These are phyloP conservation scores for Styela clava DNA, from an alignment of 23 tunicate genomes.

Conservation along the genomic window DNA sequence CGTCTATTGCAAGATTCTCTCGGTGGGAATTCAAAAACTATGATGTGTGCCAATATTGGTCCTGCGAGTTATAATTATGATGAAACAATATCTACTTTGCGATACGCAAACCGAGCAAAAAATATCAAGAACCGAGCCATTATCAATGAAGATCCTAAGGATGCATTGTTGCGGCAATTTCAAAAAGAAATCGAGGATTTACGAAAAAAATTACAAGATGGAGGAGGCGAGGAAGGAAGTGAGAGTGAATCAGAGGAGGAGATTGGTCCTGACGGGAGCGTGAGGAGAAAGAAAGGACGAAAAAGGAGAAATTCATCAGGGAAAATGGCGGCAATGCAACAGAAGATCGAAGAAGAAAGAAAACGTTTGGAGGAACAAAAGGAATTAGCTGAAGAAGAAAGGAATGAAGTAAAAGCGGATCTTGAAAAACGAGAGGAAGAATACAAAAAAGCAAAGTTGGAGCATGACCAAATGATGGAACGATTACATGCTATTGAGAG, in stretches of 20 bases:
- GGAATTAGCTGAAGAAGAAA: conserved; percentile 94
- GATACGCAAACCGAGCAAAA: conserved; percentile 98
- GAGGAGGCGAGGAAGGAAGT: conserved; percentile 41
- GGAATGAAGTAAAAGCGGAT: conserved; percentile 57
- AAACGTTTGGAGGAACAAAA: conserved; percentile 72
- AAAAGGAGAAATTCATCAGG: conserved; percentile 32
- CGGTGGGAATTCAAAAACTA: conserved; percentile 98
- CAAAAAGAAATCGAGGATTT: conserved; percentile 95
- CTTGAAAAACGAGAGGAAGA: conserved; percentile 71
- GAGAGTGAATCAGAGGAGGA: conserved; percentile 62
- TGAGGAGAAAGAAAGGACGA: conserved; percentile 57
- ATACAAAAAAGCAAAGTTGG: conserved; percentile 61
- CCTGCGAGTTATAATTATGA: conserved; percentile 98
- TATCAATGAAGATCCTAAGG: conserved; percentile 98
- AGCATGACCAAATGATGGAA: conserved; percentile 89
- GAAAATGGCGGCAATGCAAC: conserved; percentile 62
- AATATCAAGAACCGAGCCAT: conserved; percentile 96
- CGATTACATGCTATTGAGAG: conserved; percentile 62
- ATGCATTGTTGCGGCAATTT: conserved; percentile 89
- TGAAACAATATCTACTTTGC: conserved; percentile 92
- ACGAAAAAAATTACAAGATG: conserved; percentile 60
- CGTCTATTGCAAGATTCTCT: conserved; percentile 95
- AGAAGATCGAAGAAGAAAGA: conserved; percentile 69
- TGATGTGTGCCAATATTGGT: conserved; percentile 98
- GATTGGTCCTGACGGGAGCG: conserved; percentile 52